Percentiles rank a stretch among this genome's conserved stretches.
Conservation (phyloP, 2,113 vertebrate genomes). For the Oceanodroma tethys region DNA sequence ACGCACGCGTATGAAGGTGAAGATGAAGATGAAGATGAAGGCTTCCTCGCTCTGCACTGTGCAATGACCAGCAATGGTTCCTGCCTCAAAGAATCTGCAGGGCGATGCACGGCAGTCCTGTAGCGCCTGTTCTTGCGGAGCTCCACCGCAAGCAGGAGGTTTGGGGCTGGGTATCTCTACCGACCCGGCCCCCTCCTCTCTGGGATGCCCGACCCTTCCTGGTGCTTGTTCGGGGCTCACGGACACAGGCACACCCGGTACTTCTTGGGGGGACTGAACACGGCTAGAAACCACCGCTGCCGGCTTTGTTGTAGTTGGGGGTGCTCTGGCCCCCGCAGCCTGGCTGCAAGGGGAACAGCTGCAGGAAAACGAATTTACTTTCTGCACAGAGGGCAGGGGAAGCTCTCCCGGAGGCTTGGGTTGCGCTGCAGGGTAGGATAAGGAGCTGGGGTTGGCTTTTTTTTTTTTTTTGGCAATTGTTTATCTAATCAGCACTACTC, state of each 20-base stretch:
- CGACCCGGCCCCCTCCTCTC: not conserved
- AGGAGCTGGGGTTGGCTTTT: not conserved
- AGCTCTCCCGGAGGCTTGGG: not conserved
- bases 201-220: not conserved
- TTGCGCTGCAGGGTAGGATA: fast-evolving
- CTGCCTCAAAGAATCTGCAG: not conserved
- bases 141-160: not conserved
- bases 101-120: fast-evolving
- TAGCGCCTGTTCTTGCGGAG: fast-evolving
- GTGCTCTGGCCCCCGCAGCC: not conserved
- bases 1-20: no score
- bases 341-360: not conserved
- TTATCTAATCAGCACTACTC: not conserved
- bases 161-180: not conserved
- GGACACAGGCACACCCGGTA: fast-evolving
- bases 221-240: not conserved
- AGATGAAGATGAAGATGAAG: not conserved
- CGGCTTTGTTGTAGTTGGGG: fast-evolving
- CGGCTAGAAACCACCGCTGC: fast-evolving
- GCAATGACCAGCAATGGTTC: not conserved
- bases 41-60: not conserved
- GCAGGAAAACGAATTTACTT: not conserved
- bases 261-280: no score
- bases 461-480: not conserved
- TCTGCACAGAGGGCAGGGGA: not conserved